Evolutionary conservation across 2,888 invertebrate species (phyloP).

Genomic region (Meiosimyza platycephala): DNA sequence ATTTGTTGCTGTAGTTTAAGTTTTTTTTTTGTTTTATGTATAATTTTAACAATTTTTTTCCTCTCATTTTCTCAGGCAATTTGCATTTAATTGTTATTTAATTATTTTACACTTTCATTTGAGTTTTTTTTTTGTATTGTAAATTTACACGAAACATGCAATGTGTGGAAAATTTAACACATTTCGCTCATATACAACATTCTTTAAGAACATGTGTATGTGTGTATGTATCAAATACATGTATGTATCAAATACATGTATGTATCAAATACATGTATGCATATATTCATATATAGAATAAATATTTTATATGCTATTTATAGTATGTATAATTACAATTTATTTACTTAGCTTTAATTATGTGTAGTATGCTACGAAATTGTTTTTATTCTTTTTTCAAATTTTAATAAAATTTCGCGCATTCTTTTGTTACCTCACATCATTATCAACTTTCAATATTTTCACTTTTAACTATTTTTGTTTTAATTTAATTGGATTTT

Average conservation of each 20-base stretch:
- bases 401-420: too few relatives aligned
- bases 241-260: background rate
- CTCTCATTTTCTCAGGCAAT: background rate
- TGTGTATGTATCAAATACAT: constrained; percentile 8
- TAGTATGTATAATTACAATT: constrained; percentile 34
- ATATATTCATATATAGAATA: constrained; percentile 16
- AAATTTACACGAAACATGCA: too few relatives aligned
- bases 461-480: too few relatives aligned
- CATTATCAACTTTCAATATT: too few relatives aligned
- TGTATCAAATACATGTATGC: background rate
- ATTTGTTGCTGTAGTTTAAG: constrained; percentile 14
- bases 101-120: too few relatives aligned
- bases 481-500: background rate
- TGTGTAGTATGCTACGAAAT: background rate
- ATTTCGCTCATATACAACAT: too few relatives aligned
- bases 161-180: too few relatives aligned
- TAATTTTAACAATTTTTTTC: background rate
- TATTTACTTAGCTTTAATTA: constrained; percentile 4
- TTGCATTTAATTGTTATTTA: too few relatives aligned
- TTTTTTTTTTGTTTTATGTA: background rate
- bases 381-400: background rate
- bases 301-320: constrained; percentile 1
- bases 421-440: background rate
- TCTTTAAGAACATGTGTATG: background rate
- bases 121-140: too few relatives aligned